Evolutionary conservation across 1,140 invertebrate genomes (phyloP).

Genomic region (Drosophila subpulchrella): DNA sequence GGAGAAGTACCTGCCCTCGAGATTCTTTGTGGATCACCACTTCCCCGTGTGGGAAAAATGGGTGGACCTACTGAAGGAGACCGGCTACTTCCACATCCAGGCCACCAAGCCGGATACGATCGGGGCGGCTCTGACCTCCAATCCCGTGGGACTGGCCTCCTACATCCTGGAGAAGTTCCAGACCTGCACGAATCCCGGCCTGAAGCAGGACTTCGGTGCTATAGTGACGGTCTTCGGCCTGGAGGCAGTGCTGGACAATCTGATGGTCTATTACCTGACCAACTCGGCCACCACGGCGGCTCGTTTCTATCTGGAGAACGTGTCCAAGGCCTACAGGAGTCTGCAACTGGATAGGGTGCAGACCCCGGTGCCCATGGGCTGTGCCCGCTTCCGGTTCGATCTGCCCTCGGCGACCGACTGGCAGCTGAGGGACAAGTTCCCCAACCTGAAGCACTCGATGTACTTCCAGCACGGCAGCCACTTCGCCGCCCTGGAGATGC

Average conservation of each 20-base stretch:
- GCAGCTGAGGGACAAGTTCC: slow-evolving; percentile 87
- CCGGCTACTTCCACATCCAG: slow-evolving; percentile 94
- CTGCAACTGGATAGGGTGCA: slow-evolving; percentile 87
- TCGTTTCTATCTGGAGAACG: slow-evolving; percentile 90
- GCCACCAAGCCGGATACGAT: slow-evolving; percentile 96
- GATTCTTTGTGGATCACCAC: slow-evolving; percentile 86
- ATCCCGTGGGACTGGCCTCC: slow-evolving; percentile 90
- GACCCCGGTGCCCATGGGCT: slow-evolving; percentile 88
- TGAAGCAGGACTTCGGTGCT: slow-evolving; percentile 87
- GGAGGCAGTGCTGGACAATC: slow-evolving; percentile 93
- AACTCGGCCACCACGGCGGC: slow-evolving; percentile 90
- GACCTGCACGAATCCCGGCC: slow-evolving; percentile 91
- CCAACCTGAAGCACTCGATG: slow-evolving; percentile 88
- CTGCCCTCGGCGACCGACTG: slow-evolving; percentile 87
- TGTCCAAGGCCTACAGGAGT: slow-evolving; percentile 78
- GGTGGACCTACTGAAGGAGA: slow-evolving; percentile 87
- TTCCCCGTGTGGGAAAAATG: slow-evolving; percentile 87
- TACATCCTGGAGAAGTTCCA: slow-evolving; percentile 96
- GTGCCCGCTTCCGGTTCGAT: slow-evolving; percentile 88
- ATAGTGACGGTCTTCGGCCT: slow-evolving; percentile 87
- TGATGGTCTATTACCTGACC: slow-evolving; percentile 95
- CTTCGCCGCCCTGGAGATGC: slow-evolving; percentile 93
- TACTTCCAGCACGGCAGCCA: slow-evolving; percentile 90
- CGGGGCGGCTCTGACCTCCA: slow-evolving; percentile 87
- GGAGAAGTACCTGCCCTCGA: slow-evolving; percentile 84